A percentile compares a stretch with the other conserved stretches of the same genome.
Evolutionary conservation across 2,113 vertebrate genomes (phyloP).

Genomic region (Oreochromis niloticus): DNA sequence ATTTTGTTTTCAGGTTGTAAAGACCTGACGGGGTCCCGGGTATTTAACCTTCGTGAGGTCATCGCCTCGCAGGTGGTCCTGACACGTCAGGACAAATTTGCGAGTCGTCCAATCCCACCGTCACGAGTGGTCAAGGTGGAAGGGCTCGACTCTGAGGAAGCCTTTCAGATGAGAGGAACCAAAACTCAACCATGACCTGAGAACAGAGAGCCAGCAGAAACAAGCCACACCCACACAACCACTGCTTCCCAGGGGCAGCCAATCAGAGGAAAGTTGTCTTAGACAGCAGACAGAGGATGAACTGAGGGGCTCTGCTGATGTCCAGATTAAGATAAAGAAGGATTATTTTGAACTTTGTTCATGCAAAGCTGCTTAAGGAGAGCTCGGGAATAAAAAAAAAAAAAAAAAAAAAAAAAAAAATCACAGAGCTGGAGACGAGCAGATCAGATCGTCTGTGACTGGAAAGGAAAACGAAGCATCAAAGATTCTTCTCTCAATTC

Average conservation of each 20-base stretch:
- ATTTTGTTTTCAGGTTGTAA: not conserved
- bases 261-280: too few species aligned
- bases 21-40: not conserved
- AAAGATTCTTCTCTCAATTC: not conserved
- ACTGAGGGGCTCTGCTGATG: not conserved
- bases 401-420: too few species aligned
- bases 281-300: too few species aligned
- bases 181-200: fast-evolving
- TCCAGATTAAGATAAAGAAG: not conserved
- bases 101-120: not conserved
- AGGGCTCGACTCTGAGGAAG: fast-evolving
- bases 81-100: not conserved
- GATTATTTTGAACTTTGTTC: not conserved
- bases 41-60: not conserved
- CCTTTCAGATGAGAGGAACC: not conserved
- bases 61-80: not conserved
- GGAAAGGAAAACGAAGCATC: not conserved
- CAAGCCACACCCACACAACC: not conserved
- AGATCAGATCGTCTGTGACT: not conserved
- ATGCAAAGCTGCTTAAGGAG: not conserved
- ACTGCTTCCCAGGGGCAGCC: not conserved
- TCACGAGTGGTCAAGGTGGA: not conserved
- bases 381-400: fast-evolving
- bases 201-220: not conserved
- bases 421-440: not conserved